Conservation (phyloP, 2,113 vertebrate genomes). For the Saccopteryx bilineata region DNA sequence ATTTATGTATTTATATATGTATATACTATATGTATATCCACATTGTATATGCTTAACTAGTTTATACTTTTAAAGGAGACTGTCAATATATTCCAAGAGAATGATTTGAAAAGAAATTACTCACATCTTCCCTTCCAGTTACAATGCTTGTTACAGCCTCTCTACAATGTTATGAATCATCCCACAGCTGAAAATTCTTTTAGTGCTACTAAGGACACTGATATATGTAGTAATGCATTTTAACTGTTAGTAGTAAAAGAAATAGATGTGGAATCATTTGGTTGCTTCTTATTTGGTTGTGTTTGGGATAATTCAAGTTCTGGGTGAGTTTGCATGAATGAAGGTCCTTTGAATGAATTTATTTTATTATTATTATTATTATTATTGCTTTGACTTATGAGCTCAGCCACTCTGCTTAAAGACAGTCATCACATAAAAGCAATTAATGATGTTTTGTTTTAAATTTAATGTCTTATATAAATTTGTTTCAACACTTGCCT, state of each 20-base stretch:
- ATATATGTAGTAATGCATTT: background rate
- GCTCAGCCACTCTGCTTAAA: background rate
- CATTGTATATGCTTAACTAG: constrained; percentile 17
- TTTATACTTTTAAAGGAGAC: constrained; percentile 38
- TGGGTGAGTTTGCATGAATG: constrained; percentile 36
- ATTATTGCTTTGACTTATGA: constrained; percentile 17
- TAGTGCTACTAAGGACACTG: background rate
- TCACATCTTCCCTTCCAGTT: background rate
- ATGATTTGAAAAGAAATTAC: constrained; percentile 63
- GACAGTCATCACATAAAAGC: background rate
- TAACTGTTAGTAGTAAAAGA: background rate
- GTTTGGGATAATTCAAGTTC: background rate
- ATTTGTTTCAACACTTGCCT: constrained; percentile 47
- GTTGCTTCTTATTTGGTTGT: constrained; percentile 37
- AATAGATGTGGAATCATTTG: background rate
- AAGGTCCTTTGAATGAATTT: background rate
- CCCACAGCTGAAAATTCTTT: background rate
- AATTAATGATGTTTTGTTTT: constrained; percentile 47
- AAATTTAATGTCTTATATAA: constrained; percentile 56
- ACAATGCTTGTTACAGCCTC: background rate
- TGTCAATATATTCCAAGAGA: constrained; percentile 29
- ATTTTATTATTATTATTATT: background rate
- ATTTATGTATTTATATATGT: background rate
- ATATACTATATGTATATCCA: background rate
- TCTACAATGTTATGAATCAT: constrained; percentile 8